A percentile compares a stretch with the other conserved stretches of the same genome.
phyloP scores from a whole-genome alignment of 2,113 vertebrate species.

The Datnioides undecimradiatus region DNA sequence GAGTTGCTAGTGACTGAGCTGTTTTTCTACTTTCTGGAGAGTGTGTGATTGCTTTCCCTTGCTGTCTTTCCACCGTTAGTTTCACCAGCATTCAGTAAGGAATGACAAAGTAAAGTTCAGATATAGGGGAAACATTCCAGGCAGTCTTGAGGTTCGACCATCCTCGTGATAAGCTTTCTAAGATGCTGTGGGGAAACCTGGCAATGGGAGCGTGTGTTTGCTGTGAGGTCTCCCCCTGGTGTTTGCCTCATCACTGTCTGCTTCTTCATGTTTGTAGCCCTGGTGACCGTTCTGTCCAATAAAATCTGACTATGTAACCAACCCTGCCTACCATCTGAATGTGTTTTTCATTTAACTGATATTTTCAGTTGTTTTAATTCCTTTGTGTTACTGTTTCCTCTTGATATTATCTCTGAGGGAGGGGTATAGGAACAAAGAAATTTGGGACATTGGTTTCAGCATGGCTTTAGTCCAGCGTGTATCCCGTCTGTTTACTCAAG shows the following conservation, averaged over 20 bases:
- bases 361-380: not conserved
- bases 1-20: constrained; percentile 31
- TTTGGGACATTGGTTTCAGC: not conserved
- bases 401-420: not conserved
- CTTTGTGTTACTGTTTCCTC: constrained; percentile 10
- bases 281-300: constrained; percentile 82
- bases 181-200: constrained; percentile 26
- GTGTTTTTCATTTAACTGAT: not conserved
- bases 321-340: not conserved
- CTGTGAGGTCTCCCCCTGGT: constrained; percentile 76
- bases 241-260: constrained; percentile 74
- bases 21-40: constrained; percentile 40
- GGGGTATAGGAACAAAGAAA: not conserved
- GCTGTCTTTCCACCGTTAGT: constrained; percentile 6
- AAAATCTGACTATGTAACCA: constrained; percentile 81
- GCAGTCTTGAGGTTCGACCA: constrained; percentile 50
- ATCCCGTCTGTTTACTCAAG: not conserved
- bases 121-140: constrained; percentile 51
- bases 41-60: constrained; percentile 5
- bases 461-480: not conserved
- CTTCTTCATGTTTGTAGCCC: constrained; percentile 80
- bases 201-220: constrained; percentile 40
- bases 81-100: constrained; percentile 11
- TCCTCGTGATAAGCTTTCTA: constrained; percentile 31
- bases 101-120: constrained; percentile 3